phyloP scores from a whole-genome alignment of 1,140 invertebrate species.

The Cotesia typhae region DNA sequence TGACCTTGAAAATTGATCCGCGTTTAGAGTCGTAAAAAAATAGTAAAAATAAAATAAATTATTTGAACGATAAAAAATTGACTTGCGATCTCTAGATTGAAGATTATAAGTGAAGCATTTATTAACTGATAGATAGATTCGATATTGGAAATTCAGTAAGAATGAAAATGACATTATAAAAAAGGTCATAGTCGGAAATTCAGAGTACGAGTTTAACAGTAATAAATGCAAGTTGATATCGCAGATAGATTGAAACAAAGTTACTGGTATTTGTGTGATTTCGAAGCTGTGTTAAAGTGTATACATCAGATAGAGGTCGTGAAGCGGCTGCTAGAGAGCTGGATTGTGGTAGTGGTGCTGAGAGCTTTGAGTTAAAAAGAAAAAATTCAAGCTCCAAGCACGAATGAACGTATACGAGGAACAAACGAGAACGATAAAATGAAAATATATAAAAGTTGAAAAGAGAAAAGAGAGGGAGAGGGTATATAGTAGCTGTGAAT shows the following conservation, averaged over 20 bases:
- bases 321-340: background rate
- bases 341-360: background rate
- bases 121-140: background rate
- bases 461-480: slow-evolving; percentile 23
- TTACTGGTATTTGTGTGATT: slow-evolving; percentile 13
- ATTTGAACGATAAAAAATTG: background rate
- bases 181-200: slow-evolving; percentile 10
- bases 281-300: slow-evolving; percentile 4
- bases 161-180: slow-evolving; percentile 14
- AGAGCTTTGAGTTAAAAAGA: background rate
- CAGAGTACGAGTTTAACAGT: background rate
- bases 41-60: no score
- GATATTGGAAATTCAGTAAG: background rate
- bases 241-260: no score
- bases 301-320: background rate
- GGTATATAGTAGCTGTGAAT: slow-evolving; percentile 36
- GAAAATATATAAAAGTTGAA: background rate
- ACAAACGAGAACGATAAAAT: no score
- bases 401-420: no score
- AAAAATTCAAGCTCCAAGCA: background rate
- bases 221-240: background rate
- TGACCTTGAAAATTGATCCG: no score
- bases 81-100: background rate
- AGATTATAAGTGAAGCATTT: background rate
- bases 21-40: no score